Conservation (phyloP, 1,140 invertebrate species). For the Diachasma alloeum region DNA sequence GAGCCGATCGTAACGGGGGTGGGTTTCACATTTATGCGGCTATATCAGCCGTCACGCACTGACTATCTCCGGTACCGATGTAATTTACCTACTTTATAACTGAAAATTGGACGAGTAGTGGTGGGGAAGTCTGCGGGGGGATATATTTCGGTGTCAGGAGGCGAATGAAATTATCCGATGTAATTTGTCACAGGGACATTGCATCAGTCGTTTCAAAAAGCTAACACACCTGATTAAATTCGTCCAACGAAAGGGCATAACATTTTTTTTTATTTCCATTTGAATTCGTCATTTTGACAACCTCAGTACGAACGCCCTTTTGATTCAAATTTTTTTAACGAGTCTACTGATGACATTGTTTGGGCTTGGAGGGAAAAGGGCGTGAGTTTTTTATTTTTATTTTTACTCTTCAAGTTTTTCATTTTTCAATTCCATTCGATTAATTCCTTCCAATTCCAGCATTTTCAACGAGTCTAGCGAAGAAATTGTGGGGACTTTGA, state of each 20-base stretch:
- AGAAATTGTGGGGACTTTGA: no score
- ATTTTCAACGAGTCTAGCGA: no score
- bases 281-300: no score
- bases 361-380: no score
- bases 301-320: no score
- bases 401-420: no score
- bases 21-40: conserved; percentile 34
- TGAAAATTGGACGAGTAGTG: neutral
- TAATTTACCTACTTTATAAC: neutral
- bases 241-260: neutral
- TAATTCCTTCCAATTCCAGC: no score
- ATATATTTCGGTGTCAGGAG: neutral
- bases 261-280: no score
- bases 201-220: neutral
- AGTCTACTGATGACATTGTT: no score
- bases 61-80: conserved; percentile 23
- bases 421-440: no score
- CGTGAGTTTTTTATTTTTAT: no score
- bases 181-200: neutral
- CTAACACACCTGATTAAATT: neutral
- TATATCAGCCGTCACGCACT: conserved; percentile 36
- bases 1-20: conserved; percentile 34
- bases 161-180: neutral
- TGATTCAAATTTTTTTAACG: no score
- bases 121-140: neutral